These are phyloP conservation scores for Scopus umbretta DNA, from an alignment of 2,113 vertebrate genomes.

Conservation along the genomic window DNA sequence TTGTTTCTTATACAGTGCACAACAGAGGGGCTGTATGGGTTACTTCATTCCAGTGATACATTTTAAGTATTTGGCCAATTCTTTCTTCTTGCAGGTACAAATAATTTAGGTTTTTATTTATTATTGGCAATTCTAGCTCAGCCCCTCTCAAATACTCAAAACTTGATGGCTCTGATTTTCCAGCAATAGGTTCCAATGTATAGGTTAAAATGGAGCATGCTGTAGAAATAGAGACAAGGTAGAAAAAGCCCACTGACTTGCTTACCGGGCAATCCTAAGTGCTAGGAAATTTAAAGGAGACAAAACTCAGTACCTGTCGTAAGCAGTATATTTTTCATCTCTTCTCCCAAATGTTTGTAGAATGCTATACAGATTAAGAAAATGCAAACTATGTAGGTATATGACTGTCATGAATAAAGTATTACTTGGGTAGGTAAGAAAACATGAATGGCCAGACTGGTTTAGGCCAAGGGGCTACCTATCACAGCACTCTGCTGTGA, in stretches of 20 bases:
- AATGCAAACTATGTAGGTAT: background rate
- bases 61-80: background rate
- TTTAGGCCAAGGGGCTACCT: background rate
- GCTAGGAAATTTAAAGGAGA: background rate
- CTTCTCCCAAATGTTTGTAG: background rate
- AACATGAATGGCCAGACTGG: background rate
- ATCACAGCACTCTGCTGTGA: background rate
- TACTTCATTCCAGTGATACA: background rate
- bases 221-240: background rate
- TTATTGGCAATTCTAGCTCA: background rate
- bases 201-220: background rate
- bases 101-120: background rate
- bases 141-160: background rate
- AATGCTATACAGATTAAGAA: background rate
- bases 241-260: background rate
- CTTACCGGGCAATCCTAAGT: background rate
- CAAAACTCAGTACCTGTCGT: background rate
- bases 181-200: background rate
- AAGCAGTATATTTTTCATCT: background rate
- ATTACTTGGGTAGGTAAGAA: background rate
- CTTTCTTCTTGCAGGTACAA: background rate
- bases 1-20: background rate
- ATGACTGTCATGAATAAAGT: background rate
- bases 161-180: background rate
- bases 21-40: background rate